Evolutionary conservation across 2,888 invertebrate species (phyloP), one percentile per base, ranked within the genome.

Genomic region (Mythimna albipuncta): DNA sequence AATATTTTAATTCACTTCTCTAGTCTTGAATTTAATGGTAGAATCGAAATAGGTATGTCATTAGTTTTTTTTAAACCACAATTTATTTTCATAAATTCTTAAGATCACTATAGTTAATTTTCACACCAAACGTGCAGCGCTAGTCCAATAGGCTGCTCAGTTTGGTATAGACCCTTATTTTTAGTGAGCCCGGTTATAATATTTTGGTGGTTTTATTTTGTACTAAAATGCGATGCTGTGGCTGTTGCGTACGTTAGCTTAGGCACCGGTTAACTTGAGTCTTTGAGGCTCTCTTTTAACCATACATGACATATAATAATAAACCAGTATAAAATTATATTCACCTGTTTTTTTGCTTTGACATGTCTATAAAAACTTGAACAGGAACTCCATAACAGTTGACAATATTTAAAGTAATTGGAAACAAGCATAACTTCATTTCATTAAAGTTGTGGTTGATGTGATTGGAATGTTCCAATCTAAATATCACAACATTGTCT

Each of bases 371-470:
- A 88, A 96, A 97, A 38, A 97, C 97, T 76, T 96, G 94, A 26
- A 98, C 94, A 16, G 95, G 92, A 67, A 96, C 94, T 71, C 96
- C 96, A 69, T 97, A 97, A 90, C 97, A 97, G 91, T 98, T 98
- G 75, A 98, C 97, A 81, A 98, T 91, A 77, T 97, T 96, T 82
- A 98, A 93, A 72, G 96, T 97, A 4, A 98, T 97, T 35, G 98
- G 98, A 79, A 98, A 96, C 79, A 97, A 92, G 88, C 98, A 98
- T 74, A 98, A 89, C 85, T 96, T 97, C 72, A 92, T 96, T 74
- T 91, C 91, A 54, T 93, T 91, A 88, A 98, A 98, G 90, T 97
- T 95, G 91, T 98, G 98, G 64, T 91, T 90, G 32, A 97, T 94
- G 72, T 96, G 90, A 70, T 96, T 93, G 44, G 96, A 95, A 91